Evolutionary conservation across 2,113 vertebrate species (phyloP).

Genomic region (Phycodurus eques): DNA sequence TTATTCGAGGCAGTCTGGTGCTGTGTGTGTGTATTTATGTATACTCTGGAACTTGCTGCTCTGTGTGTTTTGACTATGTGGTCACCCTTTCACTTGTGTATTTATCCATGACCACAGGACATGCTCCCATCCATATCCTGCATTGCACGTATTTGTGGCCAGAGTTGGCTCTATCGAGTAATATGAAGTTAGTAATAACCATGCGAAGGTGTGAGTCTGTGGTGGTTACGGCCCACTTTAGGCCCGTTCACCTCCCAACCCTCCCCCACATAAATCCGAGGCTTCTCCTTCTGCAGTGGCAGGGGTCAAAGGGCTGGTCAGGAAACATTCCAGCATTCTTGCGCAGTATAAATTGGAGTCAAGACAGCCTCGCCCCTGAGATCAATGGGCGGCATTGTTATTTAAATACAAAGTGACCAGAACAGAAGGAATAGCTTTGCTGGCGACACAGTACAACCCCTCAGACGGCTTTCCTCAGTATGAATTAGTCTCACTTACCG

Average conservation of each 20-base stretch:
- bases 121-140: constrained; percentile 29
- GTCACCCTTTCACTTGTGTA: constrained; percentile 40
- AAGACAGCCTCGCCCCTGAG: constrained; percentile 40
- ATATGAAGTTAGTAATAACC: constrained; percentile 3
- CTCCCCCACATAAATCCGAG: neutral
- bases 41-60: constrained; percentile 13
- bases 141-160: neutral
- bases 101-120: constrained; percentile 46
- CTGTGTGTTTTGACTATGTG: constrained; percentile 55
- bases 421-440: constrained; percentile 11
- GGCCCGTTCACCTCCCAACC: neutral
- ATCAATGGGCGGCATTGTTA: constrained; percentile 58
- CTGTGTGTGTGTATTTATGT: constrained; percentile 29
- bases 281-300: constrained; percentile 20
- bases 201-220: constrained; percentile 13
- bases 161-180: neutral
- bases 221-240: constrained; percentile 50
- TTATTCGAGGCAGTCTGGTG: constrained; percentile 5
- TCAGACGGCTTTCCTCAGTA: constrained; percentile 21
- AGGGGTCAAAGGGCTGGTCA: constrained; percentile 56
- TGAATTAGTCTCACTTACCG: constrained; percentile 1
- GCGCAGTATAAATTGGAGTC: constrained; percentile 49
- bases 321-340: constrained; percentile 68
- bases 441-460: constrained; percentile 17
- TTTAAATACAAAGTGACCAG: constrained; percentile 54